These are phyloP conservation scores for Fabriciana adippe DNA, from an alignment of 2,888 invertebrate genomes.

Conservation along the genomic window DNA sequence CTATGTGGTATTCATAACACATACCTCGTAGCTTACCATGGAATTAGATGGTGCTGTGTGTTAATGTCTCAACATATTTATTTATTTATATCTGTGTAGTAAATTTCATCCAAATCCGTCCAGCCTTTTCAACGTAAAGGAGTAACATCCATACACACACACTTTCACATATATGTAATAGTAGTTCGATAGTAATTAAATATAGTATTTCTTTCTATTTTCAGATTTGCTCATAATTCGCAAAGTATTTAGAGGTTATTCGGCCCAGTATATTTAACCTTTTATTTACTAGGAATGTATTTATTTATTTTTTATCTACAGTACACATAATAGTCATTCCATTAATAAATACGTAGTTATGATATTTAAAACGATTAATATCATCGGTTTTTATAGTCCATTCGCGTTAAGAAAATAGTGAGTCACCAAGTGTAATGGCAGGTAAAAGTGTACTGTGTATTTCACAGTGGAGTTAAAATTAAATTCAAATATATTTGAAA, in stretches of 20 bases:
- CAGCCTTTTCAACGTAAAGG: too few species aligned
- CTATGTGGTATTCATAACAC: too few species aligned
- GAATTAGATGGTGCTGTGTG: too few species aligned
- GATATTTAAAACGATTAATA: slow-evolving; percentile 3
- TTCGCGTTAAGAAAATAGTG: too few species aligned
- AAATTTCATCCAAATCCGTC: too few species aligned
- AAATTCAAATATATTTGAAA: too few species aligned
- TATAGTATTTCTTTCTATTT: slow-evolving; percentile 1
- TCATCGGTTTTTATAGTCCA: background rate
- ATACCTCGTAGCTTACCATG: too few species aligned
- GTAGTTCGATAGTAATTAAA: background rate
- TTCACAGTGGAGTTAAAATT: too few species aligned
- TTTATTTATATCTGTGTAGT: too few species aligned
- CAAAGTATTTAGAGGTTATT: slow-evolving; percentile 14
- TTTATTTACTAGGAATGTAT: background rate
- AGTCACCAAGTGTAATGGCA: too few species aligned
- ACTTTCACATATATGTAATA: background rate
- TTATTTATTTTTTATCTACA: background rate
- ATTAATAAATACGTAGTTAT: slow-evolving; percentile 6
- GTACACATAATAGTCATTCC: slow-evolving; percentile 14
- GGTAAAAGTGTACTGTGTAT: too few species aligned
- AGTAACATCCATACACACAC: background rate
- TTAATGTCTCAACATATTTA: too few species aligned
- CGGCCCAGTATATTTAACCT: slow-evolving; percentile 3
- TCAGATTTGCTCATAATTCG: slow-evolving; percentile 1